A percentile compares a stretch with the other conserved stretches of the same genome.
phyloP scores from a whole-genome alignment of 1,140 invertebrate species.

The Armadillidium nasatum region DNA sequence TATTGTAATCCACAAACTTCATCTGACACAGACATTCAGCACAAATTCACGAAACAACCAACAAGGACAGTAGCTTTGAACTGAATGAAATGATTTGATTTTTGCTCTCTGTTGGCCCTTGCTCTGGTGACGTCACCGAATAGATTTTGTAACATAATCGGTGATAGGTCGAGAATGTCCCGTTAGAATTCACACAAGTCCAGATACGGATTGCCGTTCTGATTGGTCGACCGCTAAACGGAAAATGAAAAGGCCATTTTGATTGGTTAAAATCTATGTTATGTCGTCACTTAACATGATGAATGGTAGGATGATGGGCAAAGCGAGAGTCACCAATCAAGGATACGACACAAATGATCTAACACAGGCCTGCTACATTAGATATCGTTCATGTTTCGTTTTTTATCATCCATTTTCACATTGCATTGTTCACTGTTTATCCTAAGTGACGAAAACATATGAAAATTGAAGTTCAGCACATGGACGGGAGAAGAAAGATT shows the following conservation, averaged over 20 bases:
- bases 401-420: not conserved
- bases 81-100: conserved; percentile 43
- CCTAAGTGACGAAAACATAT: conserved; percentile 10
- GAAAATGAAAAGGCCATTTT: conserved; percentile 38
- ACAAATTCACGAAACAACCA: conserved; percentile 28
- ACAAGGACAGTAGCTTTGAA: conserved; percentile 33
- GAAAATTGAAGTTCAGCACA: conserved; percentile 3
- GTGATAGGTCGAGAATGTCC: conserved; percentile 39
- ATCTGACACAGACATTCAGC: not conserved
- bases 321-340: conserved; percentile 45
- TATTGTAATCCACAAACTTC: conserved; percentile 18
- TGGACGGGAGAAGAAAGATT: not conserved
- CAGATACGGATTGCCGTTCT: conserved; percentile 29
- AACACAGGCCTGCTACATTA: conserved; percentile 30
- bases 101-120: conserved; percentile 40
- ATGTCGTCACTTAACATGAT: conserved; percentile 46
- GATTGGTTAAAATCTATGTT: conserved; percentile 44
- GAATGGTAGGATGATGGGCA: conserved; percentile 45
- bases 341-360: conserved; percentile 45
- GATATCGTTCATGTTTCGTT: conserved; percentile 1
- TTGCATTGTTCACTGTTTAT: not conserved
- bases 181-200: conserved; percentile 41
- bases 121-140: conserved; percentile 35
- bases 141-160: conserved; percentile 30
- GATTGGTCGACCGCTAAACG: conserved; percentile 32